These are phyloP conservation scores for Lucinisca nassula DNA, from an alignment of 2,888 invertebrate genomes.

Conservation along the genomic window DNA sequence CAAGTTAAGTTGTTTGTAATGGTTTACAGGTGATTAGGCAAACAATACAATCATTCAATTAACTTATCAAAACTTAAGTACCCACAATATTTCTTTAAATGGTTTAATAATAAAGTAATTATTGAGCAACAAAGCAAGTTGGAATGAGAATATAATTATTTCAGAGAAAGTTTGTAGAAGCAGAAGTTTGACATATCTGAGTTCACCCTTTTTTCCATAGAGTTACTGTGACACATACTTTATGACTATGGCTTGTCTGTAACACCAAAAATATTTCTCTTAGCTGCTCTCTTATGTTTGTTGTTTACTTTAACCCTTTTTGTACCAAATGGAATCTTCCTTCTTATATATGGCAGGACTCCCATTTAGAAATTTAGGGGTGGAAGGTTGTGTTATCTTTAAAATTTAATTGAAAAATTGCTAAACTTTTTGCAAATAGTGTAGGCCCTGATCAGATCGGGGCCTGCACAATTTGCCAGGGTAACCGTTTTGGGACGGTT, in stretches of 20 bases:
- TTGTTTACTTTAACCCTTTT: too few relatives aligned
- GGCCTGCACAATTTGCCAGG: too few relatives aligned
- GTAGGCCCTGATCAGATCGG: too few relatives aligned
- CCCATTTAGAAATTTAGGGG: too few relatives aligned
- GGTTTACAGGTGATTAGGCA: neutral
- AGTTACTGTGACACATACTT: neutral
- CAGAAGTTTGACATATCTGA: neutral
- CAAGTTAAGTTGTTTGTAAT: neutral
- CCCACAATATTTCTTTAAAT: neutral
- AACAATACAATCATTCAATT: slow-evolving; percentile 7
- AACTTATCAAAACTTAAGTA: slow-evolving; percentile 9
- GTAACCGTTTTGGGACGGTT: too few relatives aligned
- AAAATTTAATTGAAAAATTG: too few relatives aligned
- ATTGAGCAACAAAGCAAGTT: neutral
- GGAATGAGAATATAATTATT: neutral
- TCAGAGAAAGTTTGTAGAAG: neutral
- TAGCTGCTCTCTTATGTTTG: too few relatives aligned
- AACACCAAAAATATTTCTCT: neutral
- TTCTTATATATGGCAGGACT: too few relatives aligned
- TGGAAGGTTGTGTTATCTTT: too few relatives aligned
- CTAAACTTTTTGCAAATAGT: too few relatives aligned
- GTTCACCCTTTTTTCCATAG: neutral
- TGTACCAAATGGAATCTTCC: too few relatives aligned
- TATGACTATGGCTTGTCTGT: neutral
- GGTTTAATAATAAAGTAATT: neutral